These are phyloP conservation scores for Tenthredo notha DNA, from an alignment of 2,888 invertebrate species.

Conservation along the genomic window DNA sequence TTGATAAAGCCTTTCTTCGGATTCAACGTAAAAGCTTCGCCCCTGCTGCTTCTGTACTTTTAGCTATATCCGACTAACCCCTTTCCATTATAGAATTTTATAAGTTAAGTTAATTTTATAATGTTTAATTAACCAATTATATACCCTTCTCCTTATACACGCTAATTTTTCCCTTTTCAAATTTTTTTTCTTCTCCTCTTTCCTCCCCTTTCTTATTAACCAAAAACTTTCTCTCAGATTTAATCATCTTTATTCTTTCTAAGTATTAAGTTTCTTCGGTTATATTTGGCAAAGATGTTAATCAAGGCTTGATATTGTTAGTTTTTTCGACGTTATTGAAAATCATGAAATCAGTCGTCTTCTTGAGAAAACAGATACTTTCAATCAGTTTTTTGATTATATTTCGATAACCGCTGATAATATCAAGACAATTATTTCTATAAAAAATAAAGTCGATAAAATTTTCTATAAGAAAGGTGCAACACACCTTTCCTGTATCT, in stretches of 20 bases:
- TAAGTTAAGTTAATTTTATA: slow-evolving; percentile 58
- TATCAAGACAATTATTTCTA: neutral
- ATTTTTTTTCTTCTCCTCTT: neutral
- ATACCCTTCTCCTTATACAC: neutral
- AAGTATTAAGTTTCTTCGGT: no score
- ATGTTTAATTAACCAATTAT: slow-evolving; percentile 36
- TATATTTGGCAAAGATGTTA: no score
- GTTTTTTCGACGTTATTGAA: no score
- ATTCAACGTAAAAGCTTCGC: neutral
- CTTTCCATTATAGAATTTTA: slow-evolving; percentile 57
- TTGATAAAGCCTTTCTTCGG: slow-evolving; percentile 53
- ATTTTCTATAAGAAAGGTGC: neutral
- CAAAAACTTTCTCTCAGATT: neutral
- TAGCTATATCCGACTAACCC: neutral
- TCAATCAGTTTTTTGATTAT: neutral
- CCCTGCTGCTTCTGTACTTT: neutral
- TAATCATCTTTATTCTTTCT: no score
- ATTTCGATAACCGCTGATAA: neutral
- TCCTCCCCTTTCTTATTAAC: neutral
- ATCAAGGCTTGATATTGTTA: no score
- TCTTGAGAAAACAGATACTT: neutral
- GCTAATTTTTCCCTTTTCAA: neutral
- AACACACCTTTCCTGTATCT: neutral
- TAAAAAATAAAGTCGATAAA: neutral
- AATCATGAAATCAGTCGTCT: no score